phyloP scores from a whole-genome alignment of 2,888 invertebrate species.

The Caenorhabditis sulstoni region DNA sequence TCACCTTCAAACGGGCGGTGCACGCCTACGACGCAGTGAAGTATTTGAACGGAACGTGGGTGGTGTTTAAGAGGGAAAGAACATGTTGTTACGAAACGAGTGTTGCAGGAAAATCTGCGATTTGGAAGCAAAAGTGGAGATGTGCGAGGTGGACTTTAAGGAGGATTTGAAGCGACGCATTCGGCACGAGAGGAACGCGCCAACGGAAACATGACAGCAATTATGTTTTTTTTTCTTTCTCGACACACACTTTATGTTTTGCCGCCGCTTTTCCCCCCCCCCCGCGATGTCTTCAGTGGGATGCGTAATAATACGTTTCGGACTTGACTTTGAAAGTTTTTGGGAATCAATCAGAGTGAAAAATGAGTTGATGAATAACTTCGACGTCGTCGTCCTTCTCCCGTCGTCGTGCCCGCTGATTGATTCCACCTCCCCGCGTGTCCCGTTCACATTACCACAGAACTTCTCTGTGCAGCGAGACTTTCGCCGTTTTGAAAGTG shows the following conservation, averaged over 20 bases:
- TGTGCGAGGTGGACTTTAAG: slow-evolving; percentile 47
- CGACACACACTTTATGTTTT: not conserved
- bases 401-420: not conserved
- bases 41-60: slow-evolving; percentile 36
- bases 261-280: not conserved
- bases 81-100: not conserved
- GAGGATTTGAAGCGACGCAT: slow-evolving; percentile 45
- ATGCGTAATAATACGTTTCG: too few relatives aligned
- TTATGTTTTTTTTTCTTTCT: slow-evolving; percentile 7
- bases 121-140: slow-evolving; percentile 47
- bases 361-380: slow-evolving; percentile 23
- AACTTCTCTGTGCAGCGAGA: not conserved
- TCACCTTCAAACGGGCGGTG: slow-evolving; percentile 36
- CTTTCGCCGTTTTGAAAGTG: slow-evolving; percentile 15
- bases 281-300: not conserved
- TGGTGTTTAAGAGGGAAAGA: not conserved
- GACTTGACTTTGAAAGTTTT: too few relatives aligned
- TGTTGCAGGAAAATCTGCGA: slow-evolving; percentile 37
- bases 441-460: slow-evolving; percentile 7
- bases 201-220: slow-evolving; percentile 5
- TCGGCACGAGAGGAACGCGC: slow-evolving; percentile 3
- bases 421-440: slow-evolving; percentile 8
- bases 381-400: not conserved
- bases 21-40: slow-evolving; percentile 43
- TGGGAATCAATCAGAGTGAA: not conserved